A percentile compares a stretch with the other conserved stretches of the same genome.
Conservation (phyloP, 2,888 invertebrate species). For the Leucania comma region DNA sequence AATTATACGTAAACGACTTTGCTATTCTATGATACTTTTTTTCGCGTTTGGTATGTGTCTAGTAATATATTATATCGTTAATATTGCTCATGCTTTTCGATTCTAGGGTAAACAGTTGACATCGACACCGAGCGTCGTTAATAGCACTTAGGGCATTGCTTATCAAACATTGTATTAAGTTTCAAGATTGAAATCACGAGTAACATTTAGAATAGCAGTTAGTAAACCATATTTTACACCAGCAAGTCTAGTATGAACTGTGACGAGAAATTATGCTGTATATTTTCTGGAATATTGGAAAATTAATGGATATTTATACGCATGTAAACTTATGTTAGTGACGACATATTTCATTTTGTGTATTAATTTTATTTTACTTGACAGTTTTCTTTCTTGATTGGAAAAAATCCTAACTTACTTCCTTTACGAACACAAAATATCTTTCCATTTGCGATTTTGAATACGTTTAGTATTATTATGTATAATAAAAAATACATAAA, state of each 20-base stretch:
- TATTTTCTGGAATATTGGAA: too few relatives aligned
- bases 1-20: too few relatives aligned
- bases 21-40: neutral
- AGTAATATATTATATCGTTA: slow-evolving; percentile 6
- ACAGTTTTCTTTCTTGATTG: too few relatives aligned
- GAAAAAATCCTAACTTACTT: too few relatives aligned
- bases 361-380: too few relatives aligned
- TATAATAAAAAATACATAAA: too few relatives aligned
- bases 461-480: too few relatives aligned
- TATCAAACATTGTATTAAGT: slow-evolving; percentile 63
- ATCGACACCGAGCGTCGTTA: slow-evolving; percentile 52
- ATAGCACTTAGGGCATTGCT: slow-evolving; percentile 55
- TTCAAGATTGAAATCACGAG: slow-evolving; percentile 55
- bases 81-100: slow-evolving; percentile 29
- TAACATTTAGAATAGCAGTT: slow-evolving; percentile 9
- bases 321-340: too few relatives aligned
- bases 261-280: neutral
- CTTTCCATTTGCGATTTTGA: too few relatives aligned
- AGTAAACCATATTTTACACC: slow-evolving; percentile 5
- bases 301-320: too few relatives aligned
- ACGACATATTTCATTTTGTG: too few relatives aligned
- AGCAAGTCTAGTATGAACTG: neutral
- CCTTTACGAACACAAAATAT: too few relatives aligned
- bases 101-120: slow-evolving; percentile 57
- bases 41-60: neutral